These are phyloP conservation scores for Harpegnathos saltator DNA, from an alignment of 1,140 invertebrate species.

Conservation along the genomic window DNA sequence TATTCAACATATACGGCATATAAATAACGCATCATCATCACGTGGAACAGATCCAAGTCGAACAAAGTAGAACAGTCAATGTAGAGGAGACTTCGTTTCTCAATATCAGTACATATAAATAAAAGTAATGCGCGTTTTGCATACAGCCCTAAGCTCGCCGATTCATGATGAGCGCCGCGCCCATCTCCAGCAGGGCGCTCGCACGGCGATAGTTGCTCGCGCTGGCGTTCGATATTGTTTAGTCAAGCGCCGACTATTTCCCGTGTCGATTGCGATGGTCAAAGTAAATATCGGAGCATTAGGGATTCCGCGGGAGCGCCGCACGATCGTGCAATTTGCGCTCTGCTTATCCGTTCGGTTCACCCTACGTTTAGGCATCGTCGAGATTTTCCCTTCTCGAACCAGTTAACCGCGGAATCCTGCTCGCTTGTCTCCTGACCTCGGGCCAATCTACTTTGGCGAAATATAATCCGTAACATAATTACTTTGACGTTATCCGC, in stretches of 20 bases:
- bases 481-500: slow-evolving; percentile 1
- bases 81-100: no score
- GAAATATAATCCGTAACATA: slow-evolving; percentile 21
- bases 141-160: neutral
- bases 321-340: slow-evolving; percentile 60
- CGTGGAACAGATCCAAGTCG: no score
- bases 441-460: slow-evolving; percentile 36
- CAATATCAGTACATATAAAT: no score
- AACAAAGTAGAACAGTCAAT: no score
- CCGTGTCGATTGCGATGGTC: slow-evolving; percentile 14
- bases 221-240: slow-evolving; percentile 12
- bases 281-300: slow-evolving; percentile 57
- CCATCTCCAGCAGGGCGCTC: neutral
- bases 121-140: neutral
- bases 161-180: neutral
- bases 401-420: slow-evolving; percentile 64
- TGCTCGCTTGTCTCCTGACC: slow-evolving; percentile 15
- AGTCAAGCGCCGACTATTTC: neutral
- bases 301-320: slow-evolving; percentile 61
- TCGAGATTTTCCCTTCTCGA: slow-evolving; percentile 67
- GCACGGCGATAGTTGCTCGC: neutral
- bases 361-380: slow-evolving; percentile 58
- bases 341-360: slow-evolving; percentile 63
- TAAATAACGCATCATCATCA: no score
- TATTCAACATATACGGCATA: no score